A percentile compares a stretch with the other conserved stretches of the same genome.
These are phyloP conservation scores for Chaetura pelagica DNA, from an alignment of 2,113 vertebrate genomes.

Conservation along the genomic window DNA sequence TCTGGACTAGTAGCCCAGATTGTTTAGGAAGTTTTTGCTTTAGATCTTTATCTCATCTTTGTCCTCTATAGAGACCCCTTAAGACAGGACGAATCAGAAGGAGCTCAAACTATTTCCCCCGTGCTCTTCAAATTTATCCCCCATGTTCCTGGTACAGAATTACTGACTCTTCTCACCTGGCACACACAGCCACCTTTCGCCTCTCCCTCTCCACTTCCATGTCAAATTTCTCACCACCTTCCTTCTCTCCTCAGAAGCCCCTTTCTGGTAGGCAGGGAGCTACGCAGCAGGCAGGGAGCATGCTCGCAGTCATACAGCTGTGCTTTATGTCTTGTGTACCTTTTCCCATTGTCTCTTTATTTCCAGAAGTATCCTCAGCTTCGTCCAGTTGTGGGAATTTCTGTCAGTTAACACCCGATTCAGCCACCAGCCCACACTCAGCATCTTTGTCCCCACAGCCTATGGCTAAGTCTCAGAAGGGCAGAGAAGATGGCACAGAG, in stretches of 20 bases:
- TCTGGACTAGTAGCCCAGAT: background rate
- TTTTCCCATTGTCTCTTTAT: background rate
- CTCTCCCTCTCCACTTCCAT: background rate
- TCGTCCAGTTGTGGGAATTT: conserved; percentile 56
- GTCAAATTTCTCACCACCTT: background rate
- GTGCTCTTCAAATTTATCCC: background rate
- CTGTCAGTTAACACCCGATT: conserved; percentile 53
- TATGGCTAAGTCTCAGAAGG: background rate
- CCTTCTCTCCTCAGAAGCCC: background rate
- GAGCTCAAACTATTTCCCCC: background rate
- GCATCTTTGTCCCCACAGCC: background rate
- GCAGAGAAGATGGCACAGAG: background rate
- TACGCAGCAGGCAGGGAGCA: background rate
- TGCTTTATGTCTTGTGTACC: background rate
- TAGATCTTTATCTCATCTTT: background rate
- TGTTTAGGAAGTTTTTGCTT: conserved; percentile 24
- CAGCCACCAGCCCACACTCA: conserved; percentile 48
- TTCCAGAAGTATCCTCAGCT: conserved; percentile 41
- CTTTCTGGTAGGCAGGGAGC: background rate
- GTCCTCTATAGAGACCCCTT: background rate
- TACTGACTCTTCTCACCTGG: background rate
- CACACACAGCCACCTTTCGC: background rate
- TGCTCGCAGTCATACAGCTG: background rate
- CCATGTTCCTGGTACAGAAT: background rate
- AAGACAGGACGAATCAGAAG: background rate